Base-by-base conservation (phyloP, 1,140 invertebrate genomes). In the Scaptomyza hsui region DNA sequence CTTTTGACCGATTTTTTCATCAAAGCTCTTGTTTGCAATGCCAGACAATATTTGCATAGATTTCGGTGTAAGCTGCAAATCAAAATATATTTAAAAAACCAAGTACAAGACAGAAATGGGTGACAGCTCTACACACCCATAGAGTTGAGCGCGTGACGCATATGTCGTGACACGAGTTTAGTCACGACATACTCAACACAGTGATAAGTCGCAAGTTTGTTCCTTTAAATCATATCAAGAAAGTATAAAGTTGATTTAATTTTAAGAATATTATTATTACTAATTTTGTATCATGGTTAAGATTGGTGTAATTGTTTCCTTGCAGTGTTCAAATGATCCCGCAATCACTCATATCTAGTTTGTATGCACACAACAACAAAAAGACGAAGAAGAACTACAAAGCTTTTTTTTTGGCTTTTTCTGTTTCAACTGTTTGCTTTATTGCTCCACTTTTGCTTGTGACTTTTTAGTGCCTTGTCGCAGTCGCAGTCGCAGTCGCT, bases 361-460 rank as follows among this genome's bases (percentile, higher is more conserved):
- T 29, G 48, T 39, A 57, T 67, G 64, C 52, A 73, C 75, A 78
- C 63, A 69, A 75, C 75, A 77, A 78, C 75, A 77, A 70, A 56
- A 61, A 72, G 15, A 10, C 7, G 6, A 29, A 29, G 0, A 26
- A 2, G 19, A 21, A 21, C 19, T 21, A 21, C 1, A 29, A 16
- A n/a, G 10, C 26, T 42, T 39, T 39, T 63, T 68, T 61, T 75
- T 77, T 55, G 44, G 51, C 59, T 74, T 55, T 75, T 57, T 68
- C 57, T 63, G 42, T 70, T 72, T 72, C 62, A 53, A 68, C 55
- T 61, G 70, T 88, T 86, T 86, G 81, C 69, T 88, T 86, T 88
- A 86, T 85, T 86, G 81, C 81, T 86, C 81, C 82, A 86, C 82
- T 86, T 85, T 81, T 81, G 78, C 78, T 88, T 85, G 78, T 69